These are phyloP conservation scores for Cryptocheilus praepositus DNA, from an alignment of 2,888 invertebrate genomes.

Conservation along the genomic window DNA sequence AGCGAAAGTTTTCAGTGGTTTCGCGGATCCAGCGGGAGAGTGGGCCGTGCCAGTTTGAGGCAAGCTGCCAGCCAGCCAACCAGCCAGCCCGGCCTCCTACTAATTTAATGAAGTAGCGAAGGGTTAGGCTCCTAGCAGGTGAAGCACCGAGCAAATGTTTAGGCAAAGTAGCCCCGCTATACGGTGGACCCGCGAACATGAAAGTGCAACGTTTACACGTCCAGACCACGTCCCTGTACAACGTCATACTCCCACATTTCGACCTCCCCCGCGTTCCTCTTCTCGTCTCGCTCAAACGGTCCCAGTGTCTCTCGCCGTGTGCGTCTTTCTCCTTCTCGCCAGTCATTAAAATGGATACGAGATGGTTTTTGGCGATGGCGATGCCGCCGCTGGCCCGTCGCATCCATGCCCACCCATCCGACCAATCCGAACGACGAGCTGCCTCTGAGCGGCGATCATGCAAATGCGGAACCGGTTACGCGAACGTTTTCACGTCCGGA, in stretches of 20 bases:
- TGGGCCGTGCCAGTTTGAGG: conserved; percentile 16
- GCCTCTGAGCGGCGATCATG: conserved; percentile 51
- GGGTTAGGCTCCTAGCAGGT: conserved; percentile 67
- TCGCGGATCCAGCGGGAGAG: conserved; percentile 44
- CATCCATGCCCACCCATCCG: conserved; percentile 25
- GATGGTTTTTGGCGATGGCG: conserved; percentile 52
- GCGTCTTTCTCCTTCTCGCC: conserved; percentile 13
- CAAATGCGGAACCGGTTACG: conserved; percentile 57
- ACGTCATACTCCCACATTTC: not conserved
- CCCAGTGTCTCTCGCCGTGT: conserved; percentile 3
- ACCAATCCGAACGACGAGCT: conserved; percentile 30
- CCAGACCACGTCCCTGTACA: not conserved
- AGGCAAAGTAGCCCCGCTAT: conserved; percentile 58
- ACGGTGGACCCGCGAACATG: conserved; percentile 40
- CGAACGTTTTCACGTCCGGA: conserved; percentile 56
- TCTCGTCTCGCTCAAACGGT: conserved; percentile 1
- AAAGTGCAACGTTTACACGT: conserved; percentile 46
- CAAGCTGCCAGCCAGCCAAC: conserved; percentile 49
- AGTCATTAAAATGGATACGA: conserved; percentile 57
- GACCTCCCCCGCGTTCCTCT: too few species aligned
- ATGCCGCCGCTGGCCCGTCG: conserved; percentile 33
- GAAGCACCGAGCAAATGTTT: conserved; percentile 68
- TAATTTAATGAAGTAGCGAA: conserved; percentile 73
- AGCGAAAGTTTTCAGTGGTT: conserved; percentile 72
- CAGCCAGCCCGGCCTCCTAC: conserved; percentile 60